phyloP scores from a whole-genome alignment of 2,888 invertebrate species.

The Lottia scabra region DNA sequence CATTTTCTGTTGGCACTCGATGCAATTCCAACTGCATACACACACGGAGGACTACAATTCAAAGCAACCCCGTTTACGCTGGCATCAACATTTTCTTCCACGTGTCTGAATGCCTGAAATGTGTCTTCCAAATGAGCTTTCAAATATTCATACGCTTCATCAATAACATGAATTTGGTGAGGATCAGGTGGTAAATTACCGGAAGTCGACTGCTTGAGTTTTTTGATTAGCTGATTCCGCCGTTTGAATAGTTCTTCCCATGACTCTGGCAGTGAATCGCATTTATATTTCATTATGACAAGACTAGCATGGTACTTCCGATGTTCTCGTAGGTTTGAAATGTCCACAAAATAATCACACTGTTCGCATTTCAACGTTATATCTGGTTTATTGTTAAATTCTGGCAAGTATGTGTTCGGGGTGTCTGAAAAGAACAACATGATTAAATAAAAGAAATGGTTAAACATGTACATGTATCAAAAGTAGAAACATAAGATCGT shows the following conservation, averaged over 20 bases:
- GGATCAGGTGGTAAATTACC: slow-evolving; percentile 39
- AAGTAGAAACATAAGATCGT: too few relatives aligned
- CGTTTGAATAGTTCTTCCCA: slow-evolving; percentile 48
- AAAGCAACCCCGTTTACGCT: slow-evolving; percentile 52
- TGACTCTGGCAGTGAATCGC: slow-evolving; percentile 41
- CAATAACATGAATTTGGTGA: slow-evolving; percentile 36
- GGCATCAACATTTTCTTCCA: slow-evolving; percentile 48
- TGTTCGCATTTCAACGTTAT: slow-evolving; percentile 56
- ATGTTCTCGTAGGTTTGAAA: slow-evolving; percentile 53
- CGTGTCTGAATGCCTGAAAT: slow-evolving; percentile 46
- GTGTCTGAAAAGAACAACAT: slow-evolving; percentile 46
- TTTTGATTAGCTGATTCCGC: slow-evolving; percentile 48
- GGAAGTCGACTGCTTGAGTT: slow-evolving; percentile 39
- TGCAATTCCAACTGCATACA: slow-evolving; percentile 55
- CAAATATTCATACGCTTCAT: slow-evolving; percentile 64
- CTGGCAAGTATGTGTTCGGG: slow-evolving; percentile 53
- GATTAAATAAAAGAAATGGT: neutral
- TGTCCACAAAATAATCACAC: slow-evolving; percentile 51
- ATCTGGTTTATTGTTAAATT: slow-evolving; percentile 50
- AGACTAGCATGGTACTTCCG: slow-evolving; percentile 58
- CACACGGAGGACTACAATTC: slow-evolving; percentile 54
- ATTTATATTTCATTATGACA: slow-evolving; percentile 42
- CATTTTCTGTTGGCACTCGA: slow-evolving; percentile 56
- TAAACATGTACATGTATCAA: neutral
- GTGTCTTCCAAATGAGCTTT: slow-evolving; percentile 61